phyloP scores from a whole-genome alignment of 2,113 vertebrate genomes.

The Falcunculus frontatus region DNA sequence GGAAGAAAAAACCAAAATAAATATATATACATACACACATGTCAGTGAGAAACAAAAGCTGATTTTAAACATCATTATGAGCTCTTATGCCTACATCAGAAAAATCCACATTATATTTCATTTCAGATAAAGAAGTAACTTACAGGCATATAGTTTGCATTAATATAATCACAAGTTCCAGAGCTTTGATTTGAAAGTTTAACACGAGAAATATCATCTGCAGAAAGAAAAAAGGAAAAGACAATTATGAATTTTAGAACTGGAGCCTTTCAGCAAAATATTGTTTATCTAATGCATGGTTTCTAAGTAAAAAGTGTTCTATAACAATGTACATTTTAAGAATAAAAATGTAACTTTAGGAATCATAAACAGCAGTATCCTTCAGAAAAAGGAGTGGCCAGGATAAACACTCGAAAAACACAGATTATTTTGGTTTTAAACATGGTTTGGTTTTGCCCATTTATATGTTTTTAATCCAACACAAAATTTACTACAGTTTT shows the following conservation, averaged over 20 bases:
- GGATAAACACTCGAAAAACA: not conserved
- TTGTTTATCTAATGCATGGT: not conserved
- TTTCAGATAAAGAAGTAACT: conserved; percentile 32
- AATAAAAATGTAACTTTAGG: not conserved
- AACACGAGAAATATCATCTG: conserved; percentile 93
- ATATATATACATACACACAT: not conserved
- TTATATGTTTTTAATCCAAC: not conserved
- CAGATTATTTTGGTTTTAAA: not conserved
- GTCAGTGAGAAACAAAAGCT: not conserved
- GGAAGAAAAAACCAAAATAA: not conserved
- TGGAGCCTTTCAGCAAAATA: not conserved
- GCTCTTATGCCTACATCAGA: not conserved
- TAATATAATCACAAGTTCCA: conserved; percentile 88
- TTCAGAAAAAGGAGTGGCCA: not conserved
- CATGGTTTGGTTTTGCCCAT: not conserved
- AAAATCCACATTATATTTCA: not conserved
- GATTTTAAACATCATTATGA: not conserved
- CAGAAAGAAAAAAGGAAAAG: not conserved
- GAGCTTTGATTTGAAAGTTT: conserved; percentile 82
- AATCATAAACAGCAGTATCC: not conserved
- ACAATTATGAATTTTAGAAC: not conserved
- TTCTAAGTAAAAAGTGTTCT: not conserved
- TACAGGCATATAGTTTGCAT: conserved; percentile 95
- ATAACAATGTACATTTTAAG: not conserved
- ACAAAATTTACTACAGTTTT: not conserved